Evolutionary conservation across 1,140 invertebrate genomes (phyloP).

Genomic region (Drosophila nigromelanica): DNA sequence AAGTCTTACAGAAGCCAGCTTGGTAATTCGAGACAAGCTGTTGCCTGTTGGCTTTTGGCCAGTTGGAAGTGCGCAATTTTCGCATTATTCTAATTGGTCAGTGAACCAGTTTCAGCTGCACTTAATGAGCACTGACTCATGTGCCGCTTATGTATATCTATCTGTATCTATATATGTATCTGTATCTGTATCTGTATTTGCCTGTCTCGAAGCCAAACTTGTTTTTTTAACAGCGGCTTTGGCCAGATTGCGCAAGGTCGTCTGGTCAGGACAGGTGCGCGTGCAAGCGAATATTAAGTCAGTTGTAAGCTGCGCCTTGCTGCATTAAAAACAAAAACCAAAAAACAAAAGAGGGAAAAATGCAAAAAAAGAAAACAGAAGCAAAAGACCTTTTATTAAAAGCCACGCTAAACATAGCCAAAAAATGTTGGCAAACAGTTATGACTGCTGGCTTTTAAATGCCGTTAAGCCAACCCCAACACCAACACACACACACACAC

Average conservation of each 20-base stretch:
- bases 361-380: conserved; percentile 10
- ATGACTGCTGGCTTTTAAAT: conserved; percentile 53
- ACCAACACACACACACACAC: conserved; percentile 28
- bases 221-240: conserved; percentile 46
- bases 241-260: conserved; percentile 76
- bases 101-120: conserved; percentile 69
- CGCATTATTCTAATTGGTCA: conserved; percentile 72
- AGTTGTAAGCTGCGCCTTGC: conserved; percentile 58
- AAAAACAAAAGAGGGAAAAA: conserved; percentile 21
- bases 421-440: conserved; percentile 59
- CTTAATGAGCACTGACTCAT: conserved; percentile 57
- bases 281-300: conserved; percentile 38
- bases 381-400: conserved; percentile 19
- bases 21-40: not conserved
- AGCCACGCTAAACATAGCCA: not conserved
- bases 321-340: not conserved
- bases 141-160: not conserved
- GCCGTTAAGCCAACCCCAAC: conserved; percentile 41
- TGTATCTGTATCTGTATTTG: conserved; percentile 1
- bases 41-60: conserved; percentile 17
- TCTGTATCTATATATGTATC: conserved; percentile 20
- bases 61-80: conserved; percentile 47
- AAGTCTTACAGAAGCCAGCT: conserved; percentile 27
- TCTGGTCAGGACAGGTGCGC: conserved; percentile 77
- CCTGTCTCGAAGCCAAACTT: conserved; percentile 22